A percentile compares a stretch with the other conserved stretches of the same genome.
Evolutionary conservation across 2,113 vertebrate species (phyloP).

Genomic region (Phyllostomus discolor): DNA sequence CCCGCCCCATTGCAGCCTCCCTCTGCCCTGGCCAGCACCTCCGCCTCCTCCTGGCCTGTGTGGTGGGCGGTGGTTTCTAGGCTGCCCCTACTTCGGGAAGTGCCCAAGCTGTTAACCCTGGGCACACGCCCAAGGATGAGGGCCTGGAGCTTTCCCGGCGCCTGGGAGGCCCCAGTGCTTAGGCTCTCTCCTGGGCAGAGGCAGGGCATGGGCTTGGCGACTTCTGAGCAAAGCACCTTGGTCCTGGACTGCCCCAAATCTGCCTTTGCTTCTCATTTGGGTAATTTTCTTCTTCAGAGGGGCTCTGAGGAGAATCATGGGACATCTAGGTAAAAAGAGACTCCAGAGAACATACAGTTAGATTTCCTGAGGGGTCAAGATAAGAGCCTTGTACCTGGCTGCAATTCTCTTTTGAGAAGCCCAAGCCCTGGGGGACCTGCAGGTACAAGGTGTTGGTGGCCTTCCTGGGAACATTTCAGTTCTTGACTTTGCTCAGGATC

Average conservation of each 20-base stretch:
- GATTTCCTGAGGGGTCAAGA: neutral
- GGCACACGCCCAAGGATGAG: constrained; percentile 52
- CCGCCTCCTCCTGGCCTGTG: constrained; percentile 44
- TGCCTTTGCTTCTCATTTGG: neutral
- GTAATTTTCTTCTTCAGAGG: neutral
- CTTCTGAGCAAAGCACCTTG: neutral
- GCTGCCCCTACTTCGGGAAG: constrained; percentile 54
- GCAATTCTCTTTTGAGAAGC: constrained; percentile 78
- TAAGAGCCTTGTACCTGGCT: neutral
- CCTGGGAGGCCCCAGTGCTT: neutral
- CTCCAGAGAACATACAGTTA: neutral
- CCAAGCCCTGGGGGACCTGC: constrained; percentile 72
- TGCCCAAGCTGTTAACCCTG: constrained; percentile 39
- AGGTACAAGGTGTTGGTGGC: neutral
- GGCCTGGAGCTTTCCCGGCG: neutral
- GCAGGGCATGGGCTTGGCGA: neutral
- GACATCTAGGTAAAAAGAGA: neutral
- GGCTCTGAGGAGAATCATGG: neutral
- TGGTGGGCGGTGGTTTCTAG: constrained; percentile 61
- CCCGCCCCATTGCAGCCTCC: neutral
- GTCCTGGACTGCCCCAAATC: neutral
- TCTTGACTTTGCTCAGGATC: neutral
- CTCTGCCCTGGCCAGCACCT: constrained; percentile 41
- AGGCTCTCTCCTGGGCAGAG: neutral
- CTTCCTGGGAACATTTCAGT: neutral